Evolutionary conservation across 2,113 vertebrate genomes (phyloP).

Genomic region (Solea solea): DNA sequence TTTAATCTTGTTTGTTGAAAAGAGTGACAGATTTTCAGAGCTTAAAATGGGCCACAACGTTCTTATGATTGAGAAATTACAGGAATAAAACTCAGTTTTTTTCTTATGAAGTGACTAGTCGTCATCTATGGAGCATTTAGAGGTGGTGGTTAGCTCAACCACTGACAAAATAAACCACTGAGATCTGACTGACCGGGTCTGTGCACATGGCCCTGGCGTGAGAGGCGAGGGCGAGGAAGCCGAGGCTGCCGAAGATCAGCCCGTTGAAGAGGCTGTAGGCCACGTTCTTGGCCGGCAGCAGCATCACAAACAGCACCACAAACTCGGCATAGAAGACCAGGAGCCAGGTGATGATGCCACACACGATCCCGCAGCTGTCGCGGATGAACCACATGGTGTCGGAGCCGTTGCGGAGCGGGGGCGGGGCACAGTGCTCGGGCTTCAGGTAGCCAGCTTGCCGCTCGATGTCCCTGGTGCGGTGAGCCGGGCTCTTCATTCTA

Average conservation of each 20-base stretch:
- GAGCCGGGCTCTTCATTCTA: constrained; percentile 90
- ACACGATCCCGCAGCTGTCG: constrained; percentile 95
- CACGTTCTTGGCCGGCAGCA: constrained; percentile 89
- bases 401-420: constrained; percentile 78
- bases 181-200: constrained; percentile 90
- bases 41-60: too few species aligned
- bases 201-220: constrained; percentile 97
- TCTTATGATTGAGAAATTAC: too few species aligned
- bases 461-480: constrained; percentile 95
- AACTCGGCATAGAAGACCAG: constrained; percentile 97
- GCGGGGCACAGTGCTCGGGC: constrained; percentile 92
- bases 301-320: constrained; percentile 96
- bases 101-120: too few species aligned
- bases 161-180: background rate
- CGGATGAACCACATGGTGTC: constrained; percentile 97
- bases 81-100: too few species aligned
- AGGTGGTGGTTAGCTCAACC: too few species aligned
- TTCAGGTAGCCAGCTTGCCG: constrained; percentile 93
- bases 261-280: constrained; percentile 92
- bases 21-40: too few species aligned
- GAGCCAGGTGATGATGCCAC: constrained; percentile 95
- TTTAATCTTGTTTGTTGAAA: too few species aligned
- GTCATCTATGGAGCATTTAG: too few species aligned
- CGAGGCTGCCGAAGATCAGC: constrained; percentile 90
- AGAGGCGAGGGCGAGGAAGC: constrained; percentile 94